phyloP scores from a whole-genome alignment of 2,888 invertebrate species.

The Branchinecta sandiegonensis region DNA sequence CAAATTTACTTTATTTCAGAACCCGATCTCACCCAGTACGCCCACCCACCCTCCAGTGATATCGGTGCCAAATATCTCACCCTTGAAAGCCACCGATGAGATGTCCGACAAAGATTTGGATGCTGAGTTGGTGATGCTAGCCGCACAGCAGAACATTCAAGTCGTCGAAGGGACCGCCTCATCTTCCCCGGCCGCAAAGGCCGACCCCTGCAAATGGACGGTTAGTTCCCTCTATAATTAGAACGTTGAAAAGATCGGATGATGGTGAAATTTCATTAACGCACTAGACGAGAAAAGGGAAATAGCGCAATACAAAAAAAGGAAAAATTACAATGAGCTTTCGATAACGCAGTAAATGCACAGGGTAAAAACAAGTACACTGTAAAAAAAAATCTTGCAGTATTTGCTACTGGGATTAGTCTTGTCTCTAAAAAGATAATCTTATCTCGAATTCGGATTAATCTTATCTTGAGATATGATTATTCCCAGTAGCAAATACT shows the following conservation, averaged over 20 bases:
- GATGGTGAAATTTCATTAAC: too few relatives aligned
- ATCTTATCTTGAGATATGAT: too few relatives aligned
- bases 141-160: conserved; percentile 23
- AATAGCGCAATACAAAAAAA: too few relatives aligned
- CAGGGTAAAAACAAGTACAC: too few relatives aligned
- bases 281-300: too few relatives aligned
- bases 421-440: too few relatives aligned
- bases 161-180: conserved; percentile 17
- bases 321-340: too few relatives aligned
- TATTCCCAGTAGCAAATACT: too few relatives aligned
- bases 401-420: too few relatives aligned
- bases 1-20: neutral
- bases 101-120: conserved; percentile 19
- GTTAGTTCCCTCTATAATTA: conserved; percentile 28
- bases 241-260: conserved; percentile 36
- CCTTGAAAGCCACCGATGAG: conserved; percentile 11
- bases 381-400: too few relatives aligned
- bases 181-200: conserved; percentile 32
- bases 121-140: conserved; percentile 22
- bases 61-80: neutral
- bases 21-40: neutral
- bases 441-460: too few relatives aligned
- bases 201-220: conserved; percentile 50
- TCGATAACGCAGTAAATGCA: too few relatives aligned
- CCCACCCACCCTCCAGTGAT: neutral